Evolutionary conservation across 2,113 vertebrate species (phyloP).

Genomic region (Notothenia rossii): DNA sequence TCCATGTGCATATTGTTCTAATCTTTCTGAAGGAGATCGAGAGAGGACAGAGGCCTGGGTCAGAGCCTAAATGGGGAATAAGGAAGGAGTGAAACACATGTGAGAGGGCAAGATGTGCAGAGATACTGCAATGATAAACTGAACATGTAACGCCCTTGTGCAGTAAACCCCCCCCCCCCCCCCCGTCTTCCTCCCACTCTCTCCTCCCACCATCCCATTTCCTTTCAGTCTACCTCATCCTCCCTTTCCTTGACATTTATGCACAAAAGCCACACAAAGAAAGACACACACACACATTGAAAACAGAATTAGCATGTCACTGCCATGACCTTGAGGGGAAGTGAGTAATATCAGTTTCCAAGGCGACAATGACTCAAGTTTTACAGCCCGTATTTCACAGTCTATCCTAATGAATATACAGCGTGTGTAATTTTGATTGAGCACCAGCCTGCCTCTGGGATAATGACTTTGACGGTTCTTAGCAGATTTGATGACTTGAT

Average conservation of each 20-base stretch:
- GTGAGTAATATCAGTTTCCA: constrained; percentile 78
- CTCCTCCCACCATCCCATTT: constrained; percentile 4
- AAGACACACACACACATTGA: constrained; percentile 28
- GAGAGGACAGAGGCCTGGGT: neutral
- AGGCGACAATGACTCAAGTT: constrained; percentile 79
- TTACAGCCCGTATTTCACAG: constrained; percentile 79
- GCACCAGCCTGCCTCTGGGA: constrained; percentile 72
- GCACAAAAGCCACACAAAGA: constrained; percentile 54
- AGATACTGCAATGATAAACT: constrained; percentile 8
- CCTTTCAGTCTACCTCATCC: constrained; percentile 47
- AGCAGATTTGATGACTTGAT: constrained; percentile 81
- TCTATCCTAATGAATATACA: constrained; percentile 80
- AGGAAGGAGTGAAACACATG: constrained; percentile 7
- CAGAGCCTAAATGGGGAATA: constrained; percentile 21
- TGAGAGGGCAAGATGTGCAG: constrained; percentile 3
- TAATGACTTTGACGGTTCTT: constrained; percentile 82
- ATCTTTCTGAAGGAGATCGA: constrained; percentile 1
- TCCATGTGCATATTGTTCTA: constrained; percentile 1
- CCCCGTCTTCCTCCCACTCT: constrained; percentile 9
- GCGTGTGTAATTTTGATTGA: constrained; percentile 85
- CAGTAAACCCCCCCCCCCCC: constrained; percentile 5
- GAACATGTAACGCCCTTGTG: constrained; percentile 3
- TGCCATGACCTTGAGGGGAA: constrained; percentile 80
- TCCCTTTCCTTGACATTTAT: constrained; percentile 35
- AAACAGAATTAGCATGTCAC: constrained; percentile 77